These are phyloP conservation scores for Cossypha polioptera DNA, from an alignment of 2,797 vertebrate species.

Conservation along the genomic window DNA sequence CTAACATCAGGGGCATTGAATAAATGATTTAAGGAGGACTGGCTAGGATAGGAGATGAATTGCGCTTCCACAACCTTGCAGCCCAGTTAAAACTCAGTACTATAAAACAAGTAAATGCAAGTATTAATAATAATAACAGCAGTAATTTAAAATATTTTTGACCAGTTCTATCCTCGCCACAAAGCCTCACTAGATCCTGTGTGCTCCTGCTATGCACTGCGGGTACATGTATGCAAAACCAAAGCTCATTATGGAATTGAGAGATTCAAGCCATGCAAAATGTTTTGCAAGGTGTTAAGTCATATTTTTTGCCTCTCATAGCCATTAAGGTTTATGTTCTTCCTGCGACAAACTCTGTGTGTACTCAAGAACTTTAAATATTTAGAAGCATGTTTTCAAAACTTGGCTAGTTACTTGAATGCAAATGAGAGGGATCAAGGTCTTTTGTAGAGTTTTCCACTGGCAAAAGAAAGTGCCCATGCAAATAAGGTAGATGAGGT, in stretches of 20 bases:
- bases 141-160: neutral
- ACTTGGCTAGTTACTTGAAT: neutral
- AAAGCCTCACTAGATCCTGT: neutral
- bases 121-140: neutral
- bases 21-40: slow-evolving; percentile 47
- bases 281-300: neutral
- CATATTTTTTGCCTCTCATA: neutral
- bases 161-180: neutral
- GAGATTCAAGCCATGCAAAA: neutral
- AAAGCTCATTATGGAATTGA: neutral
- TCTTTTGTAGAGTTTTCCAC: neutral
- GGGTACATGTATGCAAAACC: rapidly evolving
- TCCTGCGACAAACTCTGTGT: neutral
- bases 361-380: neutral
- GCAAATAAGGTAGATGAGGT: neutral
- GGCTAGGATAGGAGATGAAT: neutral
- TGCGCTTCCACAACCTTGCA: neutral
- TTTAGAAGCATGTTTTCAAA: neutral
- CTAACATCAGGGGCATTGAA: slow-evolving; percentile 1
- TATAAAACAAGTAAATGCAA: neutral
- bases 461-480: neutral
- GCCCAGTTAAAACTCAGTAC: neutral
- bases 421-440: neutral
- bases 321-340: neutral
- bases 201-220: neutral